Conservation (phyloP, 2,797 vertebrate species). For the Lagodon rhomboides region DNA sequence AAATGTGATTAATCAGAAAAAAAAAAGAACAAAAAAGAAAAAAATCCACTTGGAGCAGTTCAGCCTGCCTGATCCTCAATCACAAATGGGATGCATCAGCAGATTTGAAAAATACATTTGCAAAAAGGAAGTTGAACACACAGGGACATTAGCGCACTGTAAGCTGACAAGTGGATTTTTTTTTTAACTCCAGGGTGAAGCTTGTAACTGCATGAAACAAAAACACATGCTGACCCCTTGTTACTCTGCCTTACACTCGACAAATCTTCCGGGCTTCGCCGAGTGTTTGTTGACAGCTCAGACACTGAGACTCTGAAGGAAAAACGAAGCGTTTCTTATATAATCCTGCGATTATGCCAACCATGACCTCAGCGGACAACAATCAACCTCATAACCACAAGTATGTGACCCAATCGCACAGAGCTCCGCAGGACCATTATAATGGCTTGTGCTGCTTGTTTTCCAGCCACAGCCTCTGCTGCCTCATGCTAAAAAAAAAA, state of each 20-base stretch:
- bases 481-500: slow-evolving; percentile 53
- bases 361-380: slow-evolving; percentile 69
- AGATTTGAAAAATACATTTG: slow-evolving; percentile 16
- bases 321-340: slow-evolving; percentile 69
- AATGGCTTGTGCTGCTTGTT: slow-evolving; percentile 50
- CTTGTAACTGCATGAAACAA: slow-evolving; percentile 7
- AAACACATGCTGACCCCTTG: slow-evolving; percentile 20
- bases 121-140: background rate
- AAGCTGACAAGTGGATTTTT: background rate
- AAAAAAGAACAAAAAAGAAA: background rate
- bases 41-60: slow-evolving; percentile 4
- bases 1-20: slow-evolving; percentile 59
- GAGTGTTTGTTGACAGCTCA: slow-evolving; percentile 45
- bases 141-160: background rate
- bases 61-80: slow-evolving; percentile 23
- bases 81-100: slow-evolving; percentile 8
- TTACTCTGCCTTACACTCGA: slow-evolving; percentile 1
- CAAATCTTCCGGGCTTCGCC: slow-evolving; percentile 27
- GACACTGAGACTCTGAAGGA: slow-evolving; percentile 29
- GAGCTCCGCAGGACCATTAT: slow-evolving; percentile 48
- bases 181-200: slow-evolving; percentile 8
- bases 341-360: slow-evolving; percentile 71
- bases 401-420: slow-evolving; percentile 68
- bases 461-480: slow-evolving; percentile 50
- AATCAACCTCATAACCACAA: slow-evolving; percentile 70